These are phyloP conservation scores for Callyntrura sp. DNA, from an alignment of 2,888 invertebrate genomes.

Conservation along the genomic window DNA sequence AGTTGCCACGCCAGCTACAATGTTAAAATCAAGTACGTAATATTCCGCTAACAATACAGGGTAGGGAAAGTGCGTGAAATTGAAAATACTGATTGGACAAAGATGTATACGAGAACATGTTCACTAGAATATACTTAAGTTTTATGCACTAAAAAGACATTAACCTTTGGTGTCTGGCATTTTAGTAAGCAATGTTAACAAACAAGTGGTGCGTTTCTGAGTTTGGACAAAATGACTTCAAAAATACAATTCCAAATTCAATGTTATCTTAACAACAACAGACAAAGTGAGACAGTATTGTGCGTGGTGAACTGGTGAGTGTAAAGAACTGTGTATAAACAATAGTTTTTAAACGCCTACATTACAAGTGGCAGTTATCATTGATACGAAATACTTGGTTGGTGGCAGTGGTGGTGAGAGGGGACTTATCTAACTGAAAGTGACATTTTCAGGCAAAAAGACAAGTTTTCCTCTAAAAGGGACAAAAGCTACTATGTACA, in stretches of 20 bases:
- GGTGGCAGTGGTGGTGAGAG: slow-evolving; percentile 38
- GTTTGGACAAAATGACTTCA: slow-evolving; percentile 1
- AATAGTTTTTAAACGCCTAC: background rate
- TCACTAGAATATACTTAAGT: no score
- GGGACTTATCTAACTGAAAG: slow-evolving; percentile 49
- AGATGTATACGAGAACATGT: background rate
- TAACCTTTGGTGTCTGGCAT: background rate
- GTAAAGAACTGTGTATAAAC: background rate
- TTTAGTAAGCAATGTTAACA: slow-evolving; percentile 29
- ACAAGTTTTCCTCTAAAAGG: slow-evolving; percentile 56
- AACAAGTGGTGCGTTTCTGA: slow-evolving; percentile 11
- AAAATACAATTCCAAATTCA: background rate
- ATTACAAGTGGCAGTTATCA: slow-evolving; percentile 43
- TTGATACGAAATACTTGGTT: slow-evolving; percentile 23
- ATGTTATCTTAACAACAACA: slow-evolving; percentile 5
- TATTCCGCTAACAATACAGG: background rate
- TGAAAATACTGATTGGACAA: background rate
- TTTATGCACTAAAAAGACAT: background rate
- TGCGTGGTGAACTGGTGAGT: background rate
- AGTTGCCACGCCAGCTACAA: slow-evolving; percentile 21
- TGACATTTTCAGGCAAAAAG: slow-evolving; percentile 59
- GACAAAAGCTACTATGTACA: slow-evolving; percentile 42
- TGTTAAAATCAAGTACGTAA: background rate
- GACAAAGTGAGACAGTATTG: slow-evolving; percentile 19
- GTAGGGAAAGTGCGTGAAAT: background rate